These are phyloP conservation scores for Coptodon rendalli DNA, from an alignment of 2,113 vertebrate species.

Conservation along the genomic window DNA sequence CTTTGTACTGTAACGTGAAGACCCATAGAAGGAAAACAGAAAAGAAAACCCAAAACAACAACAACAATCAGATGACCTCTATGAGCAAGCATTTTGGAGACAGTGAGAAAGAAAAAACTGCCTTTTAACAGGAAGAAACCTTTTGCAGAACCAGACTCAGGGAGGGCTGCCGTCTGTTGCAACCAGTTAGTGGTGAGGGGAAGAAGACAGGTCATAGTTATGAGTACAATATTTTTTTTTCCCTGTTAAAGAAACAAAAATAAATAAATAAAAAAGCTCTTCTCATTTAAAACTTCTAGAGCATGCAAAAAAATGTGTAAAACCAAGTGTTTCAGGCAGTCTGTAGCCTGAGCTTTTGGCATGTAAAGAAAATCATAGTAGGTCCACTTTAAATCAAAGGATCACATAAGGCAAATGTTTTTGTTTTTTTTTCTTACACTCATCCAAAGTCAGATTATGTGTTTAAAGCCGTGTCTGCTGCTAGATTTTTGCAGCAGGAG, in stretches of 20 bases:
- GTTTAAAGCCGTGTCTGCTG: neutral
- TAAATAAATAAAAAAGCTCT: neutral
- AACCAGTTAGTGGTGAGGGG: neutral
- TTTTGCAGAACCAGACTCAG: neutral
- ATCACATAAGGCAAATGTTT: neutral
- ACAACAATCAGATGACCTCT: neutral
- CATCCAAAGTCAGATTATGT: neutral
- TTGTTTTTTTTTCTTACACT: neutral
- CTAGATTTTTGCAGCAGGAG: neutral
- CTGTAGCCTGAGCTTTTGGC: neutral
- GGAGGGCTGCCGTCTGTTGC: neutral
- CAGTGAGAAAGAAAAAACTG: neutral
- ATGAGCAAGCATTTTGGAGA: neutral
- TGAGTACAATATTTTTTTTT: neutral
- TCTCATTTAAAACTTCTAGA: neutral
- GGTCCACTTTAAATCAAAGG: neutral
- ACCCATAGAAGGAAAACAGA: neutral
- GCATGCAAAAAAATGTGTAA: neutral
- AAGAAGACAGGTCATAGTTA: neutral
- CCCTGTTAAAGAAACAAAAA: neutral
- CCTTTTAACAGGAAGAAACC: neutral
- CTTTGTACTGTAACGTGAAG: neutral
- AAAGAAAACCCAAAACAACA: neutral
- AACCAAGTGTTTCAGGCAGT: neutral
- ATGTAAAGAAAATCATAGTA: neutral